These are phyloP conservation scores for Catharus bicknelli DNA, from an alignment of 2,113 vertebrate genomes.

Conservation along the genomic window DNA sequence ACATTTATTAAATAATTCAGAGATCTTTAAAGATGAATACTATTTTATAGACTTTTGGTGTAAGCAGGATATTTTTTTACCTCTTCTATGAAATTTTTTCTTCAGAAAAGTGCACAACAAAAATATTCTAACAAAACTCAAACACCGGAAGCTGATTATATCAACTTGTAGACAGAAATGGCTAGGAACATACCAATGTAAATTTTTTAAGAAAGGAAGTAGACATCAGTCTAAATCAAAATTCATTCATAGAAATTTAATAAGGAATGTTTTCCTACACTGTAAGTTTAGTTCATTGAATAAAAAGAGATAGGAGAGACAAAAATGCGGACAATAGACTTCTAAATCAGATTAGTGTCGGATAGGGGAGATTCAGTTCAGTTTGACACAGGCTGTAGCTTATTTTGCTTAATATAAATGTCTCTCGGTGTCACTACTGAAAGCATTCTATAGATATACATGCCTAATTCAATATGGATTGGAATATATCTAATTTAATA, in stretches of 20 bases:
- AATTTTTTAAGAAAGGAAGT: neutral
- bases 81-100: neutral
- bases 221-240: neutral
- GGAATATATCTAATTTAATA: neutral
- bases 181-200: neutral
- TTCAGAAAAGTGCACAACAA: neutral
- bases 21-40: neutral
- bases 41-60: neutral
- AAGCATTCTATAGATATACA: neutral
- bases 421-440: neutral
- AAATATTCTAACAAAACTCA: too few relatives aligned
- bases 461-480: neutral
- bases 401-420: neutral
- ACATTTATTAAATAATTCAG: neutral
- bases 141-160: neutral
- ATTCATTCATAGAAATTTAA: neutral
- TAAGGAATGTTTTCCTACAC: neutral
- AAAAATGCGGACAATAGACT: neutral
- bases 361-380: neutral
- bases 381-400: neutral
- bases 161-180: neutral
- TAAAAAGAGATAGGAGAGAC: neutral
- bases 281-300: neutral
- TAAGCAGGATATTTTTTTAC: neutral
- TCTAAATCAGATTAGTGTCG: neutral